Conservation (phyloP, 1,140 invertebrate genomes). For the Saccostrea glomerata region DNA sequence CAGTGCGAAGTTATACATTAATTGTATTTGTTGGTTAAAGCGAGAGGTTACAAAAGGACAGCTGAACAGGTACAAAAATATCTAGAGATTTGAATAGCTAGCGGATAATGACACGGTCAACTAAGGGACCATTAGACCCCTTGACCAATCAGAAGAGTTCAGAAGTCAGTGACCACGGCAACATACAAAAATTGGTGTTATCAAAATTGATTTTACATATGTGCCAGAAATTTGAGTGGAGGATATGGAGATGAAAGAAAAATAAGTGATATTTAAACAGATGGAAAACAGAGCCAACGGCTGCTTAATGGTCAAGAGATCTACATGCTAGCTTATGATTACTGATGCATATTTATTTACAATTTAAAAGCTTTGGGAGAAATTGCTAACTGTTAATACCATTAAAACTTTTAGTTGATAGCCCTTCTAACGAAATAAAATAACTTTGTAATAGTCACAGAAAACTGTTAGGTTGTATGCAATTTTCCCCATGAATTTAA, state of each 20-base stretch:
- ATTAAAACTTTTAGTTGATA: conserved; percentile 25
- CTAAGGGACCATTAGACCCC: neutral
- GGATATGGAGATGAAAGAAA: conserved; percentile 34
- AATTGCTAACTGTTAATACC: conserved; percentile 15
- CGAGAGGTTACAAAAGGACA: conserved; percentile 26
- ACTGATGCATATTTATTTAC: conserved; percentile 15
- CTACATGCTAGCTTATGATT: conserved; percentile 24
- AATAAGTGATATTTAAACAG: conserved; percentile 32
- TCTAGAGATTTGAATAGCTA: conserved; percentile 30
- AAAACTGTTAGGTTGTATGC: neutral
- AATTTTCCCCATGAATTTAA: conserved; percentile 29
- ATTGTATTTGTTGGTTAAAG: conserved; percentile 7
- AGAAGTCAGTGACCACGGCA: conserved; percentile 29
- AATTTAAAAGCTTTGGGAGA: conserved; percentile 29
- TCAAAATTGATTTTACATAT: conserved; percentile 39
- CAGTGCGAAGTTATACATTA: conserved; percentile 6
- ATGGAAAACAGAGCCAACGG: conserved; percentile 22
- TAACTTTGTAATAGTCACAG: conserved; percentile 1
- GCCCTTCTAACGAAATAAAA: neutral
- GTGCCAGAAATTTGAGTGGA: conserved; percentile 33
- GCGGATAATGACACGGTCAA: conserved; percentile 37
- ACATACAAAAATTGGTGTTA: conserved; percentile 31
- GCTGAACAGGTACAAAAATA: conserved; percentile 14
- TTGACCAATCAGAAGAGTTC: conserved; percentile 18
- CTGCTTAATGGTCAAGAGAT: conserved; percentile 34